Evolutionary conservation across 2,888 invertebrate genomes (phyloP).

Genomic region (Hirudinaria manillensis): DNA sequence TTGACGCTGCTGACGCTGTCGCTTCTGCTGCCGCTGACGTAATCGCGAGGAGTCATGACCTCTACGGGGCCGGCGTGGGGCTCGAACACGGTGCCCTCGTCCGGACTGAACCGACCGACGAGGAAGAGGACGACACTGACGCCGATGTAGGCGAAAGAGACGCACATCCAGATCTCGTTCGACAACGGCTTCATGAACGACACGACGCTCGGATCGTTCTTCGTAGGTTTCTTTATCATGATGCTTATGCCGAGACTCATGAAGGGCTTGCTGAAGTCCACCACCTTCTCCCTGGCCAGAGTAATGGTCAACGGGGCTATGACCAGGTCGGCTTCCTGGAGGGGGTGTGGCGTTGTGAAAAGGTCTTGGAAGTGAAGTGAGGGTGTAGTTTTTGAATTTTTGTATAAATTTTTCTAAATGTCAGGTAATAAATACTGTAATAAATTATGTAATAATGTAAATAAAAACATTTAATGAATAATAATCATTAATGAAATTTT

Average conservation of each 20-base stretch:
- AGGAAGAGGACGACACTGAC: conserved; percentile 93
- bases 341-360: neutral
- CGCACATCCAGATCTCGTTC: conserved; percentile 90
- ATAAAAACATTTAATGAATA: too few species aligned
- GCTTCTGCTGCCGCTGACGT: neutral
- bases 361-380: conserved; percentile 5
- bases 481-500: too few species aligned
- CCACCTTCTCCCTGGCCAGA: conserved; percentile 81
- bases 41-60: neutral
- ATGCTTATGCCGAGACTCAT: conserved; percentile 92
- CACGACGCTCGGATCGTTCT: conserved; percentile 83
- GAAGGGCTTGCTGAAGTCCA: conserved; percentile 96
- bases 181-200: conserved; percentile 95
- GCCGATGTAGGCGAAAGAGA: conserved; percentile 81
- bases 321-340: conserved; percentile 87
- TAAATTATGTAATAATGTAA: neutral
- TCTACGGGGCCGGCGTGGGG: too few species aligned
- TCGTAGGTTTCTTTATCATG: conserved; percentile 83
- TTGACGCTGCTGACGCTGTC: neutral
- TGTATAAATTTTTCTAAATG: neutral
- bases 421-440: neutral
- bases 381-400: neutral
- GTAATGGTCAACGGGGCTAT: conserved; percentile 92
- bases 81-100: conserved; percentile 61
- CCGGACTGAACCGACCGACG: conserved; percentile 91